phyloP scores from a whole-genome alignment of 2,888 invertebrate species.

The Leucophora obtusa region DNA sequence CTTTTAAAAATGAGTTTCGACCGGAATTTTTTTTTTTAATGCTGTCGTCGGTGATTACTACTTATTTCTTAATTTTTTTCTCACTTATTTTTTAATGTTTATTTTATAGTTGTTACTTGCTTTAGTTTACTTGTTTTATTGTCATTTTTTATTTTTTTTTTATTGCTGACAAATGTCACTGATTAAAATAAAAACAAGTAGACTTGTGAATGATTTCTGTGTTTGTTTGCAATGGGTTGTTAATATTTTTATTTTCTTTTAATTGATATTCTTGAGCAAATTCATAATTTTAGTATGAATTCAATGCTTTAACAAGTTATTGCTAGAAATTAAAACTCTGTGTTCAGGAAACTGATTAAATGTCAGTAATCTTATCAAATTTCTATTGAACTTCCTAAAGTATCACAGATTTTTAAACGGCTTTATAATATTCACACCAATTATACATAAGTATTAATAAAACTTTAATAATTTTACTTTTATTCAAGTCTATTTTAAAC shows the following conservation, averaged over 20 bases:
- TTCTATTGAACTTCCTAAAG: no score
- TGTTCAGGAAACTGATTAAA: no score
- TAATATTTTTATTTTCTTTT: not conserved
- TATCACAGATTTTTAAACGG: no score
- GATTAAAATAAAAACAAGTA: slow-evolving; percentile 49
- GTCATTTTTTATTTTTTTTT: no score
- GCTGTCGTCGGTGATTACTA: no score
- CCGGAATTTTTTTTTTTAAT: no score
- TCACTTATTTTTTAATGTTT: slow-evolving; percentile 19
- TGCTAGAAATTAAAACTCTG: not conserved
- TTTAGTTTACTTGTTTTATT: slow-evolving; percentile 10
- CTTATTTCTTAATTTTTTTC: not conserved
- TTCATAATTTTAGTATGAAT: not conserved
- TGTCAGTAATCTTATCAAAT: no score
- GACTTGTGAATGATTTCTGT: not conserved
- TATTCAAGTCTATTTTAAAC: no score
- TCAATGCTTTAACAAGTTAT: not conserved
- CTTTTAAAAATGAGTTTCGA: no score
- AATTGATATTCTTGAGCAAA: slow-evolving; percentile 13
- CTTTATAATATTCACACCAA: no score
- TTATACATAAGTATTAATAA: no score
- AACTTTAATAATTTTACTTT: no score
- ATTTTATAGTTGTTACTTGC: slow-evolving; percentile 18
- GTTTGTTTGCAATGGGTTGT: not conserved
- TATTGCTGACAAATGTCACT: slow-evolving; percentile 61